These are phyloP conservation scores for Callipepla californica DNA, from an alignment of 2,113 vertebrate species.

Conservation along the genomic window DNA sequence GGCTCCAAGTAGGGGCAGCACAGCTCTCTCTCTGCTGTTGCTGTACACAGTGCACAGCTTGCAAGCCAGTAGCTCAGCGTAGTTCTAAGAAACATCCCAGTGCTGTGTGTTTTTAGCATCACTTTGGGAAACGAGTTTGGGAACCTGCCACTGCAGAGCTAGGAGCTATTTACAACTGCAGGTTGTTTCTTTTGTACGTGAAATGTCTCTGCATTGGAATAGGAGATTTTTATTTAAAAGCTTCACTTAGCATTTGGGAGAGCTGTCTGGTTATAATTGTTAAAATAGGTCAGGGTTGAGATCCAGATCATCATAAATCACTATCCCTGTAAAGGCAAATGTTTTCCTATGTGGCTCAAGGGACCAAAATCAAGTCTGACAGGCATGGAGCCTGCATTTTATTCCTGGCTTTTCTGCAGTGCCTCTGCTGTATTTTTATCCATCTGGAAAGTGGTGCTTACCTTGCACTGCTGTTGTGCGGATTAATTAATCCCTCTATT, in stretches of 20 bases:
- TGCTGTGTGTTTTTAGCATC: background rate
- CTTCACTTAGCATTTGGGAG: conserved; percentile 10
- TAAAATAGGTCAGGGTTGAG: conserved; percentile 46
- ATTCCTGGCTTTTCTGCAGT: background rate
- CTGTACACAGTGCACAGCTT: rapidly evolving
- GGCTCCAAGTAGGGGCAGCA: background rate
- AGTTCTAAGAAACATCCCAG: background rate
- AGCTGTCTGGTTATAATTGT: background rate
- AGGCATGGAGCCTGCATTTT: background rate
- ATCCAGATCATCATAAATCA: conserved; percentile 22
- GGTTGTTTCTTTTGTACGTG: background rate
- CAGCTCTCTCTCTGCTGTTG: background rate
- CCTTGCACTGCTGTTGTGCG: conserved; percentile 31
- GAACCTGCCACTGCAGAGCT: background rate
- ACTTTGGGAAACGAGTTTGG: background rate
- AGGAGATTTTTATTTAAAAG: background rate
- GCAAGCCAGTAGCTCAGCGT: background rate
- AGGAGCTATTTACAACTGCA: background rate
- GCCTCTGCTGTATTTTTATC: background rate
- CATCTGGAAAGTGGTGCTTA: background rate
- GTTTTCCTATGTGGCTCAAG: background rate
- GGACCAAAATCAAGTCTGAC: conserved; percentile 22
- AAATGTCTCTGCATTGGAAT: background rate
- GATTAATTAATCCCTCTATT: conserved; percentile 59
- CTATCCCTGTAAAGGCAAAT: background rate